A percentile compares a stretch with the other conserved stretches of the same genome.
Evolutionary conservation across 2,888 invertebrate genomes (phyloP).

Genomic region (Dastarcus helophoroides): DNA sequence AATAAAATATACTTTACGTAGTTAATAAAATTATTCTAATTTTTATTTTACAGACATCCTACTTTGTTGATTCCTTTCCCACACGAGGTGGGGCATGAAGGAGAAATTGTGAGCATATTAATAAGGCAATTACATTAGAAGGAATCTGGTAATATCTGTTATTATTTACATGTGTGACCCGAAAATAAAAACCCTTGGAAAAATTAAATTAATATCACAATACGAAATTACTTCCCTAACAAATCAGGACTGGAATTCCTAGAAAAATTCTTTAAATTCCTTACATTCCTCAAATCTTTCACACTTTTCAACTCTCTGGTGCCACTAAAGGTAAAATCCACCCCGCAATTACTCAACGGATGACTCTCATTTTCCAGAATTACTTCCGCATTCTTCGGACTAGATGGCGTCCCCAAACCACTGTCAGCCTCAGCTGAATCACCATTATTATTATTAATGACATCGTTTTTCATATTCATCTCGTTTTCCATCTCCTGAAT

Average conservation of each 20-base stretch:
- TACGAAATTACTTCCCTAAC: constrained; percentile 20
- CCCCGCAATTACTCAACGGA: constrained; percentile 68
- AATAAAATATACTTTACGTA: too few relatives aligned
- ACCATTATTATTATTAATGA: constrained; percentile 5
- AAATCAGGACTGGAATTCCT: constrained; percentile 27
- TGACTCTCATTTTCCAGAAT: constrained; percentile 44
- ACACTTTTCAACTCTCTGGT: constrained; percentile 70
- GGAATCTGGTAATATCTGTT: background rate
- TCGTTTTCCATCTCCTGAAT: constrained; percentile 27
- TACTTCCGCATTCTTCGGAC: constrained; percentile 33
- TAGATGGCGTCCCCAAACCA: constrained; percentile 53
- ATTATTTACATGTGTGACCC: background rate
- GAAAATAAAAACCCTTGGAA: too few relatives aligned
- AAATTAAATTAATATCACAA: background rate
- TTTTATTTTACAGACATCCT: too few relatives aligned
- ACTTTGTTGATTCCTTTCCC: too few relatives aligned
- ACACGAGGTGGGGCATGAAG: too few relatives aligned
- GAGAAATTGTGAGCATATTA: too few relatives aligned
- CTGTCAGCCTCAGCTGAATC: constrained; percentile 40
- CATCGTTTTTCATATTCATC: constrained; percentile 12
- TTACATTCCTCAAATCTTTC: constrained; percentile 41
- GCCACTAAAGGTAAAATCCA: constrained; percentile 69
- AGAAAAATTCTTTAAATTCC: constrained; percentile 28
- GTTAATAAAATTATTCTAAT: too few relatives aligned
- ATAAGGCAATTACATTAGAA: background rate